Base-by-base conservation (phyloP, 2,888 invertebrate genomes). In the Drosophila algonquin region DNA sequence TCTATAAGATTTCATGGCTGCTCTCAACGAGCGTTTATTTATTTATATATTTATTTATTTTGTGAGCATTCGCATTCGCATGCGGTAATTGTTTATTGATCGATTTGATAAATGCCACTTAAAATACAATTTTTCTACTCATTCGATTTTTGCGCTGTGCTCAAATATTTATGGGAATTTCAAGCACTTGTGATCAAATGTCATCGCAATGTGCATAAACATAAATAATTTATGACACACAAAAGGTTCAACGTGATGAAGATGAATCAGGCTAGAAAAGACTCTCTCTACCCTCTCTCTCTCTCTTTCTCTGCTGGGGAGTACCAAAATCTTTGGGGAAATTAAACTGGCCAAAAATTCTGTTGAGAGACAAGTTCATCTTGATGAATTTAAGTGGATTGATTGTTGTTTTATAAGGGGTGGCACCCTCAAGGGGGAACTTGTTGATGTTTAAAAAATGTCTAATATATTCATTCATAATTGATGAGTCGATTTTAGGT, bases 21-120 rank as follows among this genome's bases (percentile, higher is more conserved):
- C 27, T 47, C 8, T 58, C 47, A 44, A 47, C 7, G 46, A 24
- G 30, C 58, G 55, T 50, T 62, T 61, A 65, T 68, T 65, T 76
- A 53, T 73, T 68, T 79, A 73, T 78, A 75, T 82, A 75, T 82
- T 87, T 87, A 64, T 60, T 59, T 67, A 50, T 50, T 30, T 45
- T 55, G 40, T 16, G 54, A 63, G 44, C 68, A 48, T 48, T 65
- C 53, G 21, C 52, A 40, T 48, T 57, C 30, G 21, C 52, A 40
- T 48, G 48, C 30, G 56, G 87, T 87, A 84, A 84, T 84, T 84
- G 84, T 84, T 81, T 84, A 87, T 84, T 88, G 89, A 87, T 84
- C 76, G 89, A 81, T 87, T 70, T 63, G 32, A 50, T 80, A 77
- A 85, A 82, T 72, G 80, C 64, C 63, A 63, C 55, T 56, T 73